phyloP scores from a whole-genome alignment of 2,888 invertebrate genomes.

The Oligia latruncula region DNA sequence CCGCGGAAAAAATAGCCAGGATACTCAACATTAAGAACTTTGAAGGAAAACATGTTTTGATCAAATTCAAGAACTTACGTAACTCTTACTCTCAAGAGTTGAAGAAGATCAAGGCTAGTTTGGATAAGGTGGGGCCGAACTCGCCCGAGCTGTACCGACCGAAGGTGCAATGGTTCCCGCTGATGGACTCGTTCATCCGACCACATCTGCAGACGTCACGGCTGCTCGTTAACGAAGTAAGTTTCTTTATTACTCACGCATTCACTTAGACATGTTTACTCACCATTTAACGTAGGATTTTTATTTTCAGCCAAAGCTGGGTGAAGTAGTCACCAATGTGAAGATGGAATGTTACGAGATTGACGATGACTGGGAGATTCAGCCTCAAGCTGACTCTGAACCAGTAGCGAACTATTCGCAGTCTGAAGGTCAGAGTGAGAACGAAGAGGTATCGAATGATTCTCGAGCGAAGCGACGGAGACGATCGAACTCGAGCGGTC shows the following conservation, averaged over 20 bases:
- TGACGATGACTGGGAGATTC: conserved; percentile 40
- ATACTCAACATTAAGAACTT: conserved; percentile 75
- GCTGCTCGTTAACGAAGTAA: conserved; percentile 30
- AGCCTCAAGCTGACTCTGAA: conserved; percentile 15
- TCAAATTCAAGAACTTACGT: conserved; percentile 81
- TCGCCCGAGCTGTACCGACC: conserved; percentile 70
- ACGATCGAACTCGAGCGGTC: conserved; percentile 29
- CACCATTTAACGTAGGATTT: background rate
- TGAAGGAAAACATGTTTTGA: conserved; percentile 73
- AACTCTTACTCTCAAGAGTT: conserved; percentile 81
- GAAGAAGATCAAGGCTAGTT: conserved; percentile 74
- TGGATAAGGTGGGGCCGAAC: conserved; percentile 37
- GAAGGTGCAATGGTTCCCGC: conserved; percentile 74
- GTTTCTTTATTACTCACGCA: conserved; percentile 4
- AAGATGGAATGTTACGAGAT: conserved; percentile 49
- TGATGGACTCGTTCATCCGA: conserved; percentile 77
- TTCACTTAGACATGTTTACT: background rate
- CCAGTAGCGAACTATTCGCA: conserved; percentile 33
- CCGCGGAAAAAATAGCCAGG: conserved; percentile 73
- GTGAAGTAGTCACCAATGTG: conserved; percentile 17
- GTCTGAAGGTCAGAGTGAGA: conserved; percentile 40
- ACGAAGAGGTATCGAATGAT: conserved; percentile 44
- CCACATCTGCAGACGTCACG: conserved; percentile 70
- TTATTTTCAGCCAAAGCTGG: conserved; percentile 27
- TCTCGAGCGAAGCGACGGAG: conserved; percentile 34